phyloP scores from a whole-genome alignment of 1,140 invertebrate genomes.

The Anadara kagoshimensis region DNA sequence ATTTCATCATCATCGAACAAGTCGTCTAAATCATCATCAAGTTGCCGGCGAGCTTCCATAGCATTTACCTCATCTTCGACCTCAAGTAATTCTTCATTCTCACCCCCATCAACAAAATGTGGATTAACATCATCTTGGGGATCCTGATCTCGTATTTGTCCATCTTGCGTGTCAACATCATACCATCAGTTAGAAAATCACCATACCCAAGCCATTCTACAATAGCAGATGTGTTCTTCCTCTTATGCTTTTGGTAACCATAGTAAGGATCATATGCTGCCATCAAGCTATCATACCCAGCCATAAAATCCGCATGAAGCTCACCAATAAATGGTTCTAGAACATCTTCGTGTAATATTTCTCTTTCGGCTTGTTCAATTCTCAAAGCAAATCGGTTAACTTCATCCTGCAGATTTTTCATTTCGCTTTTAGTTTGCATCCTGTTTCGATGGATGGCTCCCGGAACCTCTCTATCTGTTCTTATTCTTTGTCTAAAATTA shows the following conservation, averaged over 20 bases:
- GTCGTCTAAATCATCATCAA: constrained; percentile 20
- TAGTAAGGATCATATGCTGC: neutral
- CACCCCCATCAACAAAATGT: constrained; percentile 6
- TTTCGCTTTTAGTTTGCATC: constrained; percentile 18
- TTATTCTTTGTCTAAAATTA: constrained; percentile 27
- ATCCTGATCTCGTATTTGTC: neutral
- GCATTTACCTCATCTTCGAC: constrained; percentile 28
- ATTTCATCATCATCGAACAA: constrained; percentile 17
- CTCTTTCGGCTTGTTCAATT: constrained; percentile 48
- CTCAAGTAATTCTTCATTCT: constrained; percentile 32
- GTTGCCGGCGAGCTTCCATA: constrained; percentile 12
- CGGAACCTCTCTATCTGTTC: constrained; percentile 3
- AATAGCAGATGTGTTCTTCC: constrained; percentile 26
- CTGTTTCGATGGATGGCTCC: constrained; percentile 23
- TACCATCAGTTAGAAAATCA: neutral
- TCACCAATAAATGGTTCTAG: constrained; percentile 45
- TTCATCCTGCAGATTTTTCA: constrained; percentile 16
- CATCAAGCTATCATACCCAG: constrained; percentile 24
- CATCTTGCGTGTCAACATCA: neutral
- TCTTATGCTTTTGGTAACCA: neutral
- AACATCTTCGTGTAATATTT: constrained; percentile 50
- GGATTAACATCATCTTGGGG: neutral
- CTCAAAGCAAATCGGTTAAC: constrained; percentile 39
- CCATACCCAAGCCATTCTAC: constrained; percentile 45
- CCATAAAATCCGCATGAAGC: constrained; percentile 19